Evolutionary conservation across 2,113 vertebrate genomes (phyloP).

Genomic region (Platycercus adscitus): DNA sequence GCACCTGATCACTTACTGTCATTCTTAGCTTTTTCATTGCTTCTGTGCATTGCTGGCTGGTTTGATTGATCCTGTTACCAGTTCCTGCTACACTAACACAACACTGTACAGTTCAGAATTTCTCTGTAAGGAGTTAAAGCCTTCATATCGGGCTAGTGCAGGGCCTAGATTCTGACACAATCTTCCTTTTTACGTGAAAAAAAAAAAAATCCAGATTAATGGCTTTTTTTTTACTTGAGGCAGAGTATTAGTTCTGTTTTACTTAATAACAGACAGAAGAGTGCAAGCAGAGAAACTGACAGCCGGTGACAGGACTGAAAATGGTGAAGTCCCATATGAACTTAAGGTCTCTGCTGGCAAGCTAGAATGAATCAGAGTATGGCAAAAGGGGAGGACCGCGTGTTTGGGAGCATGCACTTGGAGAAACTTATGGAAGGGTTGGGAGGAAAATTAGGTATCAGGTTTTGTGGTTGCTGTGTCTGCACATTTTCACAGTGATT

Average conservation of each 20-base stretch:
- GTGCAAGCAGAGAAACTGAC: not conserved
- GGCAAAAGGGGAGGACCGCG: not conserved
- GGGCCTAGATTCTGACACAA: not conserved
- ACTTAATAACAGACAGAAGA: not conserved
- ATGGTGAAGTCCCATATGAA: not conserved
- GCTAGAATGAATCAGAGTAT: rapidly evolving
- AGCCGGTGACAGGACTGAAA: not conserved
- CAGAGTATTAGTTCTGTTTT: not conserved
- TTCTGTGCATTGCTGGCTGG: not conserved
- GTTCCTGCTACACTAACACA: not conserved
- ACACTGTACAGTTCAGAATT: not conserved
- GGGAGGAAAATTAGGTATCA: not conserved
- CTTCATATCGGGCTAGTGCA: not conserved
- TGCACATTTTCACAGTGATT: not conserved
- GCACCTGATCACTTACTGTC: not conserved
- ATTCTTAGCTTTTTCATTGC: not conserved
- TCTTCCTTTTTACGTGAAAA: not conserved
- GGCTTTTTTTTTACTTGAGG: not conserved
- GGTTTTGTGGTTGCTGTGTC: not conserved
- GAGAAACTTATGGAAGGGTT: not conserved
- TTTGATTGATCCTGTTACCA: not conserved
- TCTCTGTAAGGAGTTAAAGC: not conserved
- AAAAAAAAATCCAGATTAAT: not conserved
- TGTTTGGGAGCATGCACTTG: not conserved
- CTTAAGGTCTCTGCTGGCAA: not conserved